Conservation (phyloP, 2,797 vertebrate genomes). For the Acestrorhynchus altus region DNA sequence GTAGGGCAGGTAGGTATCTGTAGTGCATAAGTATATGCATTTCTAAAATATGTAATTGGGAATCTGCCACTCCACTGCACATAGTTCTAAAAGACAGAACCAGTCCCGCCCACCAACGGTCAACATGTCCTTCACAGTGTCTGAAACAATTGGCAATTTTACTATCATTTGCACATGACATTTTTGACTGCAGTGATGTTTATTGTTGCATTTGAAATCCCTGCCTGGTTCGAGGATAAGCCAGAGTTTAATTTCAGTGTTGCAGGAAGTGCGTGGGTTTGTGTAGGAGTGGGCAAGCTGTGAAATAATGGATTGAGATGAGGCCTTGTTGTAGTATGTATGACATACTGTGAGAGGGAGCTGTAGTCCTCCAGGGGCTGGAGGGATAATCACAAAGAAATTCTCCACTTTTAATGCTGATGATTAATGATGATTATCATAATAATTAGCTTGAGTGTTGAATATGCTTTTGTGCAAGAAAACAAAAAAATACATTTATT, state of each 20-base stretch:
- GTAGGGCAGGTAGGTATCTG: conserved; percentile 48
- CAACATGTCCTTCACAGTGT: conserved; percentile 37
- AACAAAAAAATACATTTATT: background rate
- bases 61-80: conserved; percentile 34
- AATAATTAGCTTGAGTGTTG: conserved; percentile 26
- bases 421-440: conserved; percentile 35
- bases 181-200: conserved; percentile 34
- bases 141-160: conserved; percentile 46
- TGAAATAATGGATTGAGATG: conserved; percentile 34
- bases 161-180: conserved; percentile 50
- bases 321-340: conserved; percentile 23
- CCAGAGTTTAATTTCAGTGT: conserved; percentile 6
- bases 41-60: conserved; percentile 39
- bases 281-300: conserved; percentile 29
- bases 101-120: conserved; percentile 28
- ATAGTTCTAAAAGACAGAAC: conserved; percentile 36
- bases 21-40: background rate
- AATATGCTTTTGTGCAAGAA: conserved; percentile 12
- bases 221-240: conserved; percentile 16
- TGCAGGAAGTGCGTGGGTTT: conserved; percentile 5
- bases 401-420: conserved; percentile 26
- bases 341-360: conserved; percentile 3
- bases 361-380: conserved; percentile 4
- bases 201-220: conserved; percentile 37
- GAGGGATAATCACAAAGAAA: conserved; percentile 24